A percentile compares a stretch with the other conserved stretches of the same genome.
Evolutionary conservation across 2,888 invertebrate species (phyloP).

Genomic region (Asteroscopus sphinx): DNA sequence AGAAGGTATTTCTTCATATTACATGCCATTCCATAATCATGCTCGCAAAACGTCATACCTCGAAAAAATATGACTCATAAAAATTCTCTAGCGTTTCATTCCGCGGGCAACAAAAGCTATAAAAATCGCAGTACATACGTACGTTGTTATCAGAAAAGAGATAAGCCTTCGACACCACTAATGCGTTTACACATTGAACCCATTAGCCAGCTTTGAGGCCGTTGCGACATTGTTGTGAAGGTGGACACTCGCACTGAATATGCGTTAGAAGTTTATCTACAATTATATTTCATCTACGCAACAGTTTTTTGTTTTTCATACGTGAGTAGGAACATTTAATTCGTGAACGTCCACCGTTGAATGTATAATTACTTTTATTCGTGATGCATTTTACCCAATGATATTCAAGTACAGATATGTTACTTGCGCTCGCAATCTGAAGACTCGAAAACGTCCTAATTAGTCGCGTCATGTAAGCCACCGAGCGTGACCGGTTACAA

Average conservation of each 20-base stretch:
- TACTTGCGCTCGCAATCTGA: too few species aligned
- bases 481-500: too few species aligned
- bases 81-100: constrained; percentile 48
- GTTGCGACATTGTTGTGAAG: constrained; percentile 27
- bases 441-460: too few species aligned
- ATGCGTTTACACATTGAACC: constrained; percentile 73
- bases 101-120: constrained; percentile 18
- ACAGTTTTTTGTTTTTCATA: neutral
- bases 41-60: constrained; percentile 25
- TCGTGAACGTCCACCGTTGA: too few species aligned
- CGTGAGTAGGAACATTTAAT: too few species aligned
- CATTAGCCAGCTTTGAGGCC: constrained; percentile 56
- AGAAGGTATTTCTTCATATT: constrained; percentile 35
- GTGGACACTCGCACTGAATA: constrained; percentile 7
- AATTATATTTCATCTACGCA: constrained; percentile 24
- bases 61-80: constrained; percentile 48
- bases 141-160: constrained; percentile 58
- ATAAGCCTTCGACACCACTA: constrained; percentile 64
- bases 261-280: constrained; percentile 9
- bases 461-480: too few species aligned
- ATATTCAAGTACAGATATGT: too few species aligned
- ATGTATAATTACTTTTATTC: too few species aligned
- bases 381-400: too few species aligned
- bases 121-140: constrained; percentile 44
- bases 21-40: constrained; percentile 27